Conservation (phyloP, 2,797 vertebrate genomes). For the Paratrypauchen microcephalus region DNA sequence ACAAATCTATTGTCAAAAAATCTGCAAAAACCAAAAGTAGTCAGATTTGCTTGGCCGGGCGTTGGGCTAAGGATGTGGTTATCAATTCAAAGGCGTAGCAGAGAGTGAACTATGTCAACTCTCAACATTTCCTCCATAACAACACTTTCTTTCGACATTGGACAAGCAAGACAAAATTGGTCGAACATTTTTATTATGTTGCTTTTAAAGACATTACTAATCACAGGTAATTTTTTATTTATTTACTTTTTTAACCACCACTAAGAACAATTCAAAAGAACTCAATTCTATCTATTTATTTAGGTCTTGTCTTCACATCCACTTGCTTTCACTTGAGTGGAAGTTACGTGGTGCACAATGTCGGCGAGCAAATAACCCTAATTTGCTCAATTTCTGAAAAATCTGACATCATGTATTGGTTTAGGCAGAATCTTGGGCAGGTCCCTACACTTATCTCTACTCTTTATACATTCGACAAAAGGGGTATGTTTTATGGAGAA, state of each 20-base stretch:
- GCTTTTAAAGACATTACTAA: not conserved
- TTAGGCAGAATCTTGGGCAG: conserved; percentile 29
- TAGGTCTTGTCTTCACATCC: not conserved
- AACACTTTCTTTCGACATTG: not conserved
- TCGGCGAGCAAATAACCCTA: not conserved
- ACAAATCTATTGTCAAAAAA: no score
- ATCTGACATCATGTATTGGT: conserved; percentile 34
- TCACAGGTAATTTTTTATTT: not conserved
- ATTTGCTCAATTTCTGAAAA: not conserved
- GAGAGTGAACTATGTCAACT: not conserved
- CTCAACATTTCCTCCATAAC: not conserved
- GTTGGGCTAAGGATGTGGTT: conserved; percentile 1
- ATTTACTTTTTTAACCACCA: not conserved
- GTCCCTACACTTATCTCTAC: conserved; percentile 27
- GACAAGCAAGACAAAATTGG: not conserved
- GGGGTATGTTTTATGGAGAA: conserved; percentile 7
- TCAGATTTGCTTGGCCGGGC: not conserved
- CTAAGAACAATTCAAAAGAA: not conserved
- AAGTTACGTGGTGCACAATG: not conserved
- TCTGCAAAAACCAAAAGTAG: not conserved
- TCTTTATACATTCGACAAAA: not conserved
- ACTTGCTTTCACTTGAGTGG: not conserved
- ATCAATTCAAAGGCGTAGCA: not conserved
- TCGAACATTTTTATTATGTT: not conserved
- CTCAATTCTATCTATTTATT: not conserved